Percentiles rank a stretch among this genome's conserved stretches.
Conservation (phyloP, 2,888 invertebrate species). For the Cabera pusaria region DNA sequence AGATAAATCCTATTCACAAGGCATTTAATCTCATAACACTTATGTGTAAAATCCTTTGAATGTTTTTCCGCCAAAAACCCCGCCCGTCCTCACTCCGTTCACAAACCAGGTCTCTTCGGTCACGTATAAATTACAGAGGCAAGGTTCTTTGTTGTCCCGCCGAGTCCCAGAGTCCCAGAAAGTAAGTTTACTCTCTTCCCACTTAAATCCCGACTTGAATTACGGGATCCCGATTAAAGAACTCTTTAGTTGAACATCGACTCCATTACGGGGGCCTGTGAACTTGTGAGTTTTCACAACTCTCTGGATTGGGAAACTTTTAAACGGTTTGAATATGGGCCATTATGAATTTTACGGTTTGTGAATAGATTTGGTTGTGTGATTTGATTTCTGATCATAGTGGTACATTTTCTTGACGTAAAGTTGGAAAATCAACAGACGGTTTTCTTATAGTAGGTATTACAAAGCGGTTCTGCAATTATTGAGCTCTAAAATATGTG, state of each 20-base stretch:
- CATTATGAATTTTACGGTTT: constrained; percentile 12
- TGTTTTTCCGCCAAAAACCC: too few relatives aligned
- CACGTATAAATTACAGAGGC: constrained; percentile 80
- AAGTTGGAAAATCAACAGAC: too few relatives aligned
- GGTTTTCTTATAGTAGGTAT: too few relatives aligned
- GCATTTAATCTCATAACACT: too few relatives aligned
- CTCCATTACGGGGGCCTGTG: constrained; percentile 44
- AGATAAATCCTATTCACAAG: too few relatives aligned
- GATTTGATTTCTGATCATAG: too few relatives aligned
- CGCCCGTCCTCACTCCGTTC: constrained; percentile 5
- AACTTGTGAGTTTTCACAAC: constrained; percentile 31
- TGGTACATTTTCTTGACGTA: too few relatives aligned
- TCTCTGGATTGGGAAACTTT: constrained; percentile 17
- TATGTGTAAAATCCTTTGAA: too few relatives aligned
- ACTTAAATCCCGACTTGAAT: constrained; percentile 77
- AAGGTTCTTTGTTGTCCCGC: constrained; percentile 71
- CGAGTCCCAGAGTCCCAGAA: constrained; percentile 44
- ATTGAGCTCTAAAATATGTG: too few relatives aligned
- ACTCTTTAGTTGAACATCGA: constrained; percentile 55
- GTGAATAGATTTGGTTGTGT: constrained; percentile 4
- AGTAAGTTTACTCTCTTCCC: constrained; percentile 62
- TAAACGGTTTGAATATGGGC: constrained; percentile 19
- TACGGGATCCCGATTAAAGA: constrained; percentile 62
- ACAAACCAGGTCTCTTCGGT: constrained; percentile 57
- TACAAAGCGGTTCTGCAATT: too few relatives aligned